Evolutionary conservation across 2,113 vertebrate species (phyloP), one percentile per base, ranked within the genome.

Genomic region (Dunckerocampus dactyliophorus): DNA sequence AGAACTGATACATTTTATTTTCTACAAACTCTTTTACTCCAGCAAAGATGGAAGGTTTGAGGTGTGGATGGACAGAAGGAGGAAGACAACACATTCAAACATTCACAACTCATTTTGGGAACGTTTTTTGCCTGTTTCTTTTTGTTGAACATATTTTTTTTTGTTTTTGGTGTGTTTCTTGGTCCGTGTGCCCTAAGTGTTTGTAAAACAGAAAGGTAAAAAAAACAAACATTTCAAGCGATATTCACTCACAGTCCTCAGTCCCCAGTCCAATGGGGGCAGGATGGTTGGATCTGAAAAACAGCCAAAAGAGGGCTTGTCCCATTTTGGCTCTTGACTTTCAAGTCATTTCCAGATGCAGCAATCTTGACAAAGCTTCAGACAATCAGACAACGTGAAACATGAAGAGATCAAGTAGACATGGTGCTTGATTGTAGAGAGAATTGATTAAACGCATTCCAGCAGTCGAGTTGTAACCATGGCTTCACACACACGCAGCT

Each of bases 71-170:
- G 79, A 63, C 45, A 53, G 65, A 79, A 55, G 61, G 20, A 82
- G 68, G 82, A 80, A 84, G 62, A 79, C 69, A 79, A 71, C 13
- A 9, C 54, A 64, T 59, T 69, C 55, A 51, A 10, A 65, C 60
- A 66, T 65, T 71, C 62, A 59, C 71, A 57, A 62, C 52, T 65
- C 28, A 75, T 65, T 80, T 79, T 76, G 55, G 74, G 78, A 86
- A 16, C 8, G 16, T 67, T 79, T 64, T 74, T 63, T 57, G 37
- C 10, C 61, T 73, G 65, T 72, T 75, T 66, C 63, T 69, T 77
- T 72, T 76, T 89, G 86, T 85, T 88, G 83, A 89, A 91, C 74
- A 90, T 85, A 67, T 48, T 54, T 71, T 20, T 75, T 34, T 72
- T 39, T 48, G 39, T 43, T 67, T 79, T 88, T 75, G 53, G 49